A percentile compares a stretch with the other conserved stretches of the same genome.
phyloP scores from a whole-genome alignment of 2,888 invertebrate species.

The Agrochola lota region DNA sequence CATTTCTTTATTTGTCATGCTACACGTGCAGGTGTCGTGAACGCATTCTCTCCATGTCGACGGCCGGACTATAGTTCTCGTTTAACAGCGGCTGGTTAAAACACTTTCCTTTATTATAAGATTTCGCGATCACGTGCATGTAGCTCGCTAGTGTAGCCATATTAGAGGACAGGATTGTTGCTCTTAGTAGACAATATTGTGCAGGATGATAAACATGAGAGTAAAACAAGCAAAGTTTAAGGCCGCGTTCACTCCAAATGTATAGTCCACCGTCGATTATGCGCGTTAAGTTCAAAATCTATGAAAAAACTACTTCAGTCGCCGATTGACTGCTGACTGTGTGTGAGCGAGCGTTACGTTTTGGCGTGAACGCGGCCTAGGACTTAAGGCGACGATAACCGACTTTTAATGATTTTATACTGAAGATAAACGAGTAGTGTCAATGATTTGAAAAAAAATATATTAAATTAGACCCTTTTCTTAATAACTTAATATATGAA shows the following conservation, averaged over 20 bases:
- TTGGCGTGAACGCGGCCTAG: not conserved
- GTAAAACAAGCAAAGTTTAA: not conserved
- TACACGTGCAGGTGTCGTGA: no score
- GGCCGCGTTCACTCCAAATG: not conserved
- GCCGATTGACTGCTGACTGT: not conserved
- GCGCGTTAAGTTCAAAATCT: no score
- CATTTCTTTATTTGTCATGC: no score
- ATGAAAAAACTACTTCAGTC: not conserved
- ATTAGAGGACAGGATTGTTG: not conserved
- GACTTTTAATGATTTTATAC: no score
- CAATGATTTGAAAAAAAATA: no score
- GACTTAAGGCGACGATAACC: no score
- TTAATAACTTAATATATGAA: no score
- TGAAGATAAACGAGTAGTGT: no score
- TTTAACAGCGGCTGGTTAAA: conserved; percentile 44
- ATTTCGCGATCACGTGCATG: conserved; percentile 72
- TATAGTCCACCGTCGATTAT: no score
- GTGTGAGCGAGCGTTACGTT: not conserved
- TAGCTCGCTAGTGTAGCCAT: conserved; percentile 44
- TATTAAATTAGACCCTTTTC: no score
- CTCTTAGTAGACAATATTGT: not conserved
- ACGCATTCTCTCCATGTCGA: no score
- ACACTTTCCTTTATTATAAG: conserved; percentile 77
- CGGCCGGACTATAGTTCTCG: conserved; percentile 40
- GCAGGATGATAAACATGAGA: not conserved